Evolutionary conservation across 2,797 vertebrate species (phyloP), one percentile per base, ranked within the genome.

Genomic region (Anabacerthia variegaticeps): DNA sequence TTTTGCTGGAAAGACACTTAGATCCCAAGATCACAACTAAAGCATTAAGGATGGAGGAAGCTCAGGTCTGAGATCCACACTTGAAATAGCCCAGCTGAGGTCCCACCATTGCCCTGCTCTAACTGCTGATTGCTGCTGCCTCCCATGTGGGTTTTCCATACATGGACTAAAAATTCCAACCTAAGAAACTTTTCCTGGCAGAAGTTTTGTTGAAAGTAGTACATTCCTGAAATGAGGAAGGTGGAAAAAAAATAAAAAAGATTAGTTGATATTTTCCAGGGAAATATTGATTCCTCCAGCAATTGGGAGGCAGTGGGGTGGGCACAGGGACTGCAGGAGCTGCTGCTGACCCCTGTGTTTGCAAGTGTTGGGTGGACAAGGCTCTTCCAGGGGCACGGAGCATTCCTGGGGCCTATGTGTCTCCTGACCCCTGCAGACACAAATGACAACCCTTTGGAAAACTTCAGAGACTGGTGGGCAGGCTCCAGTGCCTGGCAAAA

Each of bases 121-220:
- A 49, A 61, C 34, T 7, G 1, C 58, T 63, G 28, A 27, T 65
- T 81, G 52, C 69, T 86, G 32, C 21, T 21, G 8, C 51, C 32
- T 93, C 48, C 66, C 34, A 61, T 43, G 49, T 86, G 46, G 6
- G 32, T 82, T 94, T 81, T 91, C 54, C 59, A 78, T 22, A 51
- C 0, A 0, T 2, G 6, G 24, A 43, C 9, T 18, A 28, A 58
- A 94, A 88, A 51, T 68, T 92, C 37, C 56, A 79, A 27, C 52
- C 56, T 41, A 34, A 93, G 58, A 92, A 93, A 54, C 13, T 55
- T 93, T 84, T 95, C 88, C 84, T 91, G 92, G 77, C 84, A 86
- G 30, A 75, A 46, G 34, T 44, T 94, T 84, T 68, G 32, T 55
- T 76, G 59, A 48, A 93, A 94, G 27, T 59, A 23, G 32, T 77